phyloP scores from a whole-genome alignment of 2,797 vertebrate species.

The Gorsachius magnificus region DNA sequence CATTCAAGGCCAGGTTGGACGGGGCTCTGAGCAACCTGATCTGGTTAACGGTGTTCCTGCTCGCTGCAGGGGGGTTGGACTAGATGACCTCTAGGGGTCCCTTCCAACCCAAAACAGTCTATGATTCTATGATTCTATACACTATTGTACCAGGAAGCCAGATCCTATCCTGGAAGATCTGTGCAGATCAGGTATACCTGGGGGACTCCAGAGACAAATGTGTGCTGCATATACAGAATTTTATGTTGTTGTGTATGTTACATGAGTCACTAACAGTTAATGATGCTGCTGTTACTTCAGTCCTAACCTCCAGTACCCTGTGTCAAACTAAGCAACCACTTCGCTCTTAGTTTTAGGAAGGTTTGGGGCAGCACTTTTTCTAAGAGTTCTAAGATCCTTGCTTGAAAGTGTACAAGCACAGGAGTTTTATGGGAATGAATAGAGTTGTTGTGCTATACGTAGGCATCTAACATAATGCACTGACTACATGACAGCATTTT shows the following conservation, averaged over 20 bases:
- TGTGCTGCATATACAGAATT: background rate
- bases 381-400: background rate
- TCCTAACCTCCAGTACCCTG: background rate
- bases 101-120: too few relatives aligned
- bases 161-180: background rate
- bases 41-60: too few relatives aligned
- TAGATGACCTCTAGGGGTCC: too few relatives aligned
- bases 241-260: background rate
- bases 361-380: background rate
- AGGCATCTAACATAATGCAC: background rate
- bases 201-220: background rate
- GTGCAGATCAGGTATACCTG: accelerated
- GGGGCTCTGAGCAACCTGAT: too few relatives aligned
- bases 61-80: too few relatives aligned
- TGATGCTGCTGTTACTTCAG: background rate
- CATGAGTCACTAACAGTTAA: background rate
- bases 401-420: background rate
- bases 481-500: background rate
- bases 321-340: background rate
- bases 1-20: too few relatives aligned
- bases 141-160: background rate
- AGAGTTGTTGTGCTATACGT: background rate
- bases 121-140: too few relatives aligned
- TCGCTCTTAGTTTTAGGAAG: background rate
- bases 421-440: background rate